Evolutionary conservation across 1,140 invertebrate species (phyloP), one percentile per base, ranked within the genome.

Genomic region (Leptinotarsa texana): DNA sequence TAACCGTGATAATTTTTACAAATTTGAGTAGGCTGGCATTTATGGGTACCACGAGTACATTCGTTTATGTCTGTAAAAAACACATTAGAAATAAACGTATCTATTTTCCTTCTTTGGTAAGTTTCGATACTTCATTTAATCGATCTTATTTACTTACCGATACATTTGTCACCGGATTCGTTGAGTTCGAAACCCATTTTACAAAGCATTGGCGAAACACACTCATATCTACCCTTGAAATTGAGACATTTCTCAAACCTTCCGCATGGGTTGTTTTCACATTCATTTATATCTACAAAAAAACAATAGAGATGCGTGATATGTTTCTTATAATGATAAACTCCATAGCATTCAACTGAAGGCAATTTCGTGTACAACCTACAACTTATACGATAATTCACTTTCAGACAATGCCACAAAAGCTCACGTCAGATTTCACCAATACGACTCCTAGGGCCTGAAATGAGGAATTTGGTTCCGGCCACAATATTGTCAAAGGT

Each of bases 1-100:
- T 92, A 92, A 15, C 94, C 94, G 3, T 86, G 87, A 4, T 90
- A 87, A 84, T 96, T 96, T 63, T 90, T 89, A 80, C 95, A 96
- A 2, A 88, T 87, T 83, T 95, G 93, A n/a, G 89, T 87, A 0
- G 87, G 83, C 0, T 87, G 87, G 80, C 94, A 96, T 78, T 89
- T 88, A 70, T 93, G 91, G 24, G 86, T 89, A 0, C 89, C 89
- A 6, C 89, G 88, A 0, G 86, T 82, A 78, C 93, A 95, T 81
- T 95, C 93, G 80, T 94, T 89, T 11, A 93, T 86, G 82, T 91
- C 90, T 90, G 74, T 69, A 78, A 75, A 27, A 3, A 42, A 42
- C 33, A 42, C 33, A 42, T 42, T 42, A 42, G 0, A 11, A 42
- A 11, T 42, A 11, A 11, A 42, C 33, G 33, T 42, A 42, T 11